A percentile compares a stretch with the other conserved stretches of the same genome.
phyloP scores from a whole-genome alignment of 2,797 vertebrate species.

The Thamnophis elegans region DNA sequence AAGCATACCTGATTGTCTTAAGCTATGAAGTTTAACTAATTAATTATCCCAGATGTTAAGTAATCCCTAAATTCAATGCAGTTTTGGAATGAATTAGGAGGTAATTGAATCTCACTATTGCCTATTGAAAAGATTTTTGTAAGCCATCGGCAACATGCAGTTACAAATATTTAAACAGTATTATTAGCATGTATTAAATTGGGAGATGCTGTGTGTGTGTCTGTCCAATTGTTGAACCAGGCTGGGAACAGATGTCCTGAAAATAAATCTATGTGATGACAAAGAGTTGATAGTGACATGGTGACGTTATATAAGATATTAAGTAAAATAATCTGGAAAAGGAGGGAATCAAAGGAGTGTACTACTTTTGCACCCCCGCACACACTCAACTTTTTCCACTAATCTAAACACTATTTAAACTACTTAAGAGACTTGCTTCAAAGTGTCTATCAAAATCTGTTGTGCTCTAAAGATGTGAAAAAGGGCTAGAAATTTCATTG shows the following conservation, averaged over 20 bases:
- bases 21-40: not conserved
- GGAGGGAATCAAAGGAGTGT: not conserved
- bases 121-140: not conserved
- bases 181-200: not conserved
- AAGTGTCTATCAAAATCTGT: not conserved
- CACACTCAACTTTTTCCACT: not conserved
- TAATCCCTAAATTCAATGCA: not conserved
- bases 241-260: not conserved
- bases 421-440: not conserved
- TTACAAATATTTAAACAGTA: not conserved
- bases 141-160: not conserved
- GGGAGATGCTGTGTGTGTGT: not conserved
- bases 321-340: not conserved
- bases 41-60: not conserved
- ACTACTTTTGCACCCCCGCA: not conserved
- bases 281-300: not conserved
- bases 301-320: too few species aligned
- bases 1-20: not conserved
- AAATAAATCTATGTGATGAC: not conserved
- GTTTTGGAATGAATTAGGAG: not conserved
- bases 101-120: not conserved
- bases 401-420: not conserved
- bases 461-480: not conserved
- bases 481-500: not conserved
- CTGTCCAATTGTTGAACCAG: not conserved